A percentile compares a stretch with the other conserved stretches of the same genome.
phyloP scores from a whole-genome alignment of 1,140 invertebrate species.

The Drosophila ambigua region DNA sequence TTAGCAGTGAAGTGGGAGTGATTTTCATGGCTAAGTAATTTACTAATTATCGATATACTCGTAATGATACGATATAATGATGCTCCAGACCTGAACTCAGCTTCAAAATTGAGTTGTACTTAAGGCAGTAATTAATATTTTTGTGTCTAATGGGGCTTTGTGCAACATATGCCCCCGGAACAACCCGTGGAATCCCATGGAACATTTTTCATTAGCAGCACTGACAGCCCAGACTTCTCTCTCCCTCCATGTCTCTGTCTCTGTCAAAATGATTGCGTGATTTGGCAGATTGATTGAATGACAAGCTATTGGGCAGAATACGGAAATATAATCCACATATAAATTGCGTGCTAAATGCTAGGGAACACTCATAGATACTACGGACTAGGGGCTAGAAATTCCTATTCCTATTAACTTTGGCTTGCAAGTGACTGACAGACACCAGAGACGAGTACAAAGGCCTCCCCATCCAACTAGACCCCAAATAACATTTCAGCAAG shows the following conservation, averaged over 20 bases:
- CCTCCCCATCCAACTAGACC: background rate
- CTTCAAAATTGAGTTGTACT: too few species aligned
- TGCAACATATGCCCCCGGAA: too few species aligned
- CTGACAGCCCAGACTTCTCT: conserved; percentile 18
- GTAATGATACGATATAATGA: too few species aligned
- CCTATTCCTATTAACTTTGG: conserved; percentile 59
- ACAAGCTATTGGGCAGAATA: conserved; percentile 32
- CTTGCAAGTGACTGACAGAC: conserved; percentile 64
- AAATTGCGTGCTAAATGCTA: conserved; percentile 74
- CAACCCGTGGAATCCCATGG: conserved; percentile 2
- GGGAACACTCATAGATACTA: conserved; percentile 41
- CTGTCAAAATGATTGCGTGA: conserved; percentile 59
- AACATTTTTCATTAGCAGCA: conserved; percentile 32
- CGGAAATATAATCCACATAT: conserved; percentile 31
- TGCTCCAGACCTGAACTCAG: too few species aligned
- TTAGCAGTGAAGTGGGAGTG: too few species aligned
- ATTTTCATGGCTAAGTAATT: too few species aligned
- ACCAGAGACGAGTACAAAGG: conserved; percentile 52
- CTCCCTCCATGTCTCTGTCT: background rate
- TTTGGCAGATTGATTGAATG: conserved; percentile 72
- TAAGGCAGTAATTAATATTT: too few species aligned
- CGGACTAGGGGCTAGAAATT: conserved; percentile 21
- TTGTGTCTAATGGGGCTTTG: too few species aligned
- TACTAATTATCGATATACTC: too few species aligned
- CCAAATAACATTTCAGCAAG: conserved; percentile 69